phyloP scores from a whole-genome alignment of 2,797 vertebrate species.

The Nasua narica region DNA sequence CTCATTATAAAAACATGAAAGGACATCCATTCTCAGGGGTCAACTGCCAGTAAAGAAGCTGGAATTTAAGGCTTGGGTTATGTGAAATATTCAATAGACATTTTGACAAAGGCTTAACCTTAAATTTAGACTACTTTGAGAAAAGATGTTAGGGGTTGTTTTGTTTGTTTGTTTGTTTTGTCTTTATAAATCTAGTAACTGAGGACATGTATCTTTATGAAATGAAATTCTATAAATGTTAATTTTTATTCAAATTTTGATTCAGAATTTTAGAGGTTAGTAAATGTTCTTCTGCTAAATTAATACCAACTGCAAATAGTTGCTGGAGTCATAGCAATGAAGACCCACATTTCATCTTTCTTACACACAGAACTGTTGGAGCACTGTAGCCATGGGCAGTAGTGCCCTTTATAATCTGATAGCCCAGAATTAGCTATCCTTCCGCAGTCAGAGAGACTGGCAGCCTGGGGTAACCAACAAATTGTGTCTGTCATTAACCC shows the following conservation, averaged over 20 bases:
- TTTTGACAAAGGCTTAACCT: background rate
- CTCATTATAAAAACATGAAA: background rate
- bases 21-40: background rate
- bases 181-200: background rate
- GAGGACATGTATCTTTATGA: background rate
- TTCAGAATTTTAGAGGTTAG: background rate
- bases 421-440: background rate
- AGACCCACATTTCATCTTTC: background rate
- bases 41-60: background rate
- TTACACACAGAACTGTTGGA: background rate
- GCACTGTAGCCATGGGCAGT: background rate
- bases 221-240: background rate
- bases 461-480: background rate
- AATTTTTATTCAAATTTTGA: background rate
- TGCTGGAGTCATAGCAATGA: background rate
- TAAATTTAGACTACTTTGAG: constrained; percentile 1
- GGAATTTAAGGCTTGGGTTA: background rate
- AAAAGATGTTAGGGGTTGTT: background rate
- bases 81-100: background rate
- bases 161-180: background rate
- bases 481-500: background rate
- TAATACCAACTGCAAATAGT: background rate
- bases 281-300: background rate
- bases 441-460: background rate
- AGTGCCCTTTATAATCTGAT: background rate